These are phyloP conservation scores for Orbicella faveolata DNA, from an alignment of 64 coral and sea anemone genomes.

Conservation along the genomic window DNA sequence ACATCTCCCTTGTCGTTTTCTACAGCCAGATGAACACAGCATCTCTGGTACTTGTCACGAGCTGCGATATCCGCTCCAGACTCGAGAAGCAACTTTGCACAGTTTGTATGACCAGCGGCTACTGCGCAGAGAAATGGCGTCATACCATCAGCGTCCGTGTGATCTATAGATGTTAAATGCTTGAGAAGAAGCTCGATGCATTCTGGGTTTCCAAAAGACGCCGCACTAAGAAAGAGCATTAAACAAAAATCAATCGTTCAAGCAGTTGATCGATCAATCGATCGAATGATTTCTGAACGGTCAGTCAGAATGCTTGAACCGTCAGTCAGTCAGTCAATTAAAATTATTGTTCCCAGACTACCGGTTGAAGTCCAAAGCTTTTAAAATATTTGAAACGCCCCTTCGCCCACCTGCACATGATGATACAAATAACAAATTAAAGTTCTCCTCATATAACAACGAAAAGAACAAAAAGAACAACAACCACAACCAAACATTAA, in stretches of 20 bases:
- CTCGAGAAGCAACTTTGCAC: constrained; percentile 44
- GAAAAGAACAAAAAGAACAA: too few species aligned
- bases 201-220: constrained; percentile 14
- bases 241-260: neutral
- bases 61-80: constrained; percentile 56
- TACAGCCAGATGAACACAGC: constrained; percentile 78
- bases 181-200: constrained; percentile 54
- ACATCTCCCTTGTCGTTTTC: constrained; percentile 59
- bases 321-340: too few species aligned
- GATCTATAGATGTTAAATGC: constrained; percentile 44
- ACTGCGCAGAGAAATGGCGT: constrained; percentile 79
- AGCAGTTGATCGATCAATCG: too few species aligned
- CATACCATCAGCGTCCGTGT: constrained; percentile 38
- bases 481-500: too few species aligned
- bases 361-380: too few species aligned
- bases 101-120: constrained; percentile 41
- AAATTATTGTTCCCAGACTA: too few species aligned
- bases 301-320: too few species aligned
- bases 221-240: constrained; percentile 6
- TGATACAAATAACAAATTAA: too few species aligned
- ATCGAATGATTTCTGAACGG: too few species aligned
- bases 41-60: constrained; percentile 31
- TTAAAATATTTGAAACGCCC: too few species aligned
- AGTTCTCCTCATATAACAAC: too few species aligned
- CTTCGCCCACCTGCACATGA: too few species aligned